Percentiles rank a stretch among this genome's conserved stretches.
Evolutionary conservation across 2,888 invertebrate species (phyloP).

Genomic region (Elegia similella): DNA sequence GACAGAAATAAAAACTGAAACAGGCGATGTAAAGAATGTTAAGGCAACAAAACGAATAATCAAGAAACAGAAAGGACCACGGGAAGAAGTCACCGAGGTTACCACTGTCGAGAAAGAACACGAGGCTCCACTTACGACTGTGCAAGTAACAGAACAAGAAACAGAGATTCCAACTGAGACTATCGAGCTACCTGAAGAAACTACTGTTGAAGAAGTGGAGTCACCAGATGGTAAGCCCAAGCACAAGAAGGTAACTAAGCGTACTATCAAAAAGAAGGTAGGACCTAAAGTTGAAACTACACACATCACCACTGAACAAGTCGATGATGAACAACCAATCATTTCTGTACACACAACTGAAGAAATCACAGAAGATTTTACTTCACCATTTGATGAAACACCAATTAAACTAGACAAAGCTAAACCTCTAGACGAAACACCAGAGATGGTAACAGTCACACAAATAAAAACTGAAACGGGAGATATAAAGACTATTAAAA

Average conservation of each 20-base stretch:
- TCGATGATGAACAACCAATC: too few species aligned
- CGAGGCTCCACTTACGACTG: slow-evolving; percentile 32
- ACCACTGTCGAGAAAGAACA: slow-evolving; percentile 47
- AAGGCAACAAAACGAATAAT: slow-evolving; percentile 44
- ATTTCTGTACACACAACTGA: too few species aligned
- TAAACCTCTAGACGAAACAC: slow-evolving; percentile 20
- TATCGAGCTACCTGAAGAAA: slow-evolving; percentile 50
- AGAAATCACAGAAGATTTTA: too few species aligned
- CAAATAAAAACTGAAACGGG: slow-evolving; percentile 9
- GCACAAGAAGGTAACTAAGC: slow-evolving; percentile 30
- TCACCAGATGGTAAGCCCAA: slow-evolving; percentile 26
- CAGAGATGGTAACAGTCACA: slow-evolving; percentile 23
- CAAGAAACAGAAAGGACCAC: slow-evolving; percentile 45
- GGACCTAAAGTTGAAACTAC: too few species aligned
- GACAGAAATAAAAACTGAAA: slow-evolving; percentile 32
- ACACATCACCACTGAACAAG: too few species aligned
- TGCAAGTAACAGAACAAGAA: slow-evolving; percentile 35
- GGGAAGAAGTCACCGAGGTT: slow-evolving; percentile 51
- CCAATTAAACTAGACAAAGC: too few species aligned
- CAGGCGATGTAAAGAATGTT: slow-evolving; percentile 30
- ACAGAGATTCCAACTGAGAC: slow-evolving; percentile 34
- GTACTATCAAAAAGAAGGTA: too few species aligned
- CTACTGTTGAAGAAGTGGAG: slow-evolving; percentile 27
- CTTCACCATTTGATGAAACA: too few species aligned
- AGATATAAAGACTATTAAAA: slow-evolving; percentile 22